These are phyloP conservation scores for Anarrhichthys ocellatus DNA, from an alignment of 2,113 vertebrate genomes.

Conservation along the genomic window DNA sequence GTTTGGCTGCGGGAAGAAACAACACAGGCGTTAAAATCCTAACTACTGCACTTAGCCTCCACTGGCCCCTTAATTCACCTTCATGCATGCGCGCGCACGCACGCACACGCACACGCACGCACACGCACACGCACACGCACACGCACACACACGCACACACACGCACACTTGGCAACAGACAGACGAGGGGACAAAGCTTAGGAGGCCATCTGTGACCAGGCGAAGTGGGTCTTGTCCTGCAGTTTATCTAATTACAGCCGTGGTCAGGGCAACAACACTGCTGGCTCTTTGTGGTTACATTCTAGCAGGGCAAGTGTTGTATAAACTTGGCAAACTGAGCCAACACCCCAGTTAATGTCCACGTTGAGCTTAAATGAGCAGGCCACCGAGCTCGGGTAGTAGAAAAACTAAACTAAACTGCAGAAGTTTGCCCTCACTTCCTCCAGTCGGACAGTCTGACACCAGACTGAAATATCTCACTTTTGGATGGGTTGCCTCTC, in stretches of 20 bases:
- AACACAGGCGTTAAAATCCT: conserved; percentile 71
- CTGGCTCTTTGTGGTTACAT: conserved; percentile 45
- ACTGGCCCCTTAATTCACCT: conserved; percentile 72
- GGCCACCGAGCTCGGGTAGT: conserved; percentile 10
- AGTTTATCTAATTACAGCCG: conserved; percentile 76
- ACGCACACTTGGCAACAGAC: conserved; percentile 58
- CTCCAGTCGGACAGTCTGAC: neutral
- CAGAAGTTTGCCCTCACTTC: neutral
- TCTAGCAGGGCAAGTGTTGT: conserved; percentile 34
- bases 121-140: conserved; percentile 20
- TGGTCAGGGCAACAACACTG: conserved; percentile 62
- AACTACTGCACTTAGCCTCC: conserved; percentile 75
- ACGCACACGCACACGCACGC: conserved; percentile 22
- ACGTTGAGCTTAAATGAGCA: conserved; percentile 23
- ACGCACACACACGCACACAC: conserved; percentile 21
- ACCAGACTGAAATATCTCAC: neutral
- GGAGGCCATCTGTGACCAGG: conserved; percentile 75
- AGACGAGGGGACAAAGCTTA: conserved; percentile 54
- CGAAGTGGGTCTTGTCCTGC: conserved; percentile 65
- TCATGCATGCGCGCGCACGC: conserved; percentile 41
- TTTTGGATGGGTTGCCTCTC: neutral
- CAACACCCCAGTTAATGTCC: conserved; percentile 19
- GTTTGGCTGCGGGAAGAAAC: conserved; percentile 86
- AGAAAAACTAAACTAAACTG: neutral
- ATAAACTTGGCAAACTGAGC: conserved; percentile 41